Evolutionary conservation across 2,888 invertebrate species (phyloP).

Genomic region (Drosophila mimica): DNA sequence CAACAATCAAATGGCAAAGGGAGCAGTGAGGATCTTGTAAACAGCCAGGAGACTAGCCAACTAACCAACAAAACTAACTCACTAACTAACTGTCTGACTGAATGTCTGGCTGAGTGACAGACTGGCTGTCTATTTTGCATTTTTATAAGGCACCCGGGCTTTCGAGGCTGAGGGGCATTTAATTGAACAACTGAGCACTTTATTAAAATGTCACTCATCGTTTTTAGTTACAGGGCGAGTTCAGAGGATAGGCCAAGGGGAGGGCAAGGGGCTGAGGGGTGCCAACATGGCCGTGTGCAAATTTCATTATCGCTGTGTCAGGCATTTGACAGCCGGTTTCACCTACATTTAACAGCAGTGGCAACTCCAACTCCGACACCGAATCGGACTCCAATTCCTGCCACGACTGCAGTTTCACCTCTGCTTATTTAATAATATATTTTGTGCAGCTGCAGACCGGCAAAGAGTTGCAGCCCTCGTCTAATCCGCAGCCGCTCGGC

Average conservation of each 20-base stretch:
- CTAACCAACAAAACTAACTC: slow-evolving; percentile 27
- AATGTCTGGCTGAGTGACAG: slow-evolving; percentile 11
- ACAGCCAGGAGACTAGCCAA: slow-evolving; percentile 18
- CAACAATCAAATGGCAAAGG: slow-evolving; percentile 16
- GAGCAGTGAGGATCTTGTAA: slow-evolving; percentile 1
- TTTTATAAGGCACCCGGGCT: slow-evolving; percentile 42
- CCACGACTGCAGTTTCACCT: slow-evolving; percentile 5
- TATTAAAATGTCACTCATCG: slow-evolving; percentile 79
- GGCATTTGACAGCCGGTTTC: slow-evolving; percentile 74
- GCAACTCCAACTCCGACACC: slow-evolving; percentile 6
- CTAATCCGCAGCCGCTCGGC: slow-evolving; percentile 47
- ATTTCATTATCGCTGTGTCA: slow-evolving; percentile 78
- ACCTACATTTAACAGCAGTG: slow-evolving; percentile 70
- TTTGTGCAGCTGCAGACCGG: slow-evolving; percentile 29
- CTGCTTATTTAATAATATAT: slow-evolving; percentile 18
- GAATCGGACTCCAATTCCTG: slow-evolving; percentile 15
- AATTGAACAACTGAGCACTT: slow-evolving; percentile 80
- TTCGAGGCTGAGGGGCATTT: slow-evolving; percentile 53
- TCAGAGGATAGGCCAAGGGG: no score
- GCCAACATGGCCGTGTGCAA: slow-evolving; percentile 63
- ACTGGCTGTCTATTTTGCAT: slow-evolving; percentile 53
- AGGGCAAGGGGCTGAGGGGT: not conserved
- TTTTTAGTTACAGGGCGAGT: slow-evolving; percentile 39
- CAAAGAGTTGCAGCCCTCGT: slow-evolving; percentile 20
- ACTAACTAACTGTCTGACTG: slow-evolving; percentile 26